A percentile compares a stretch with the other conserved stretches of the same genome.
These are phyloP conservation scores for Hippocampus comes DNA, from an alignment of 2,113 vertebrate genomes.

Conservation along the genomic window DNA sequence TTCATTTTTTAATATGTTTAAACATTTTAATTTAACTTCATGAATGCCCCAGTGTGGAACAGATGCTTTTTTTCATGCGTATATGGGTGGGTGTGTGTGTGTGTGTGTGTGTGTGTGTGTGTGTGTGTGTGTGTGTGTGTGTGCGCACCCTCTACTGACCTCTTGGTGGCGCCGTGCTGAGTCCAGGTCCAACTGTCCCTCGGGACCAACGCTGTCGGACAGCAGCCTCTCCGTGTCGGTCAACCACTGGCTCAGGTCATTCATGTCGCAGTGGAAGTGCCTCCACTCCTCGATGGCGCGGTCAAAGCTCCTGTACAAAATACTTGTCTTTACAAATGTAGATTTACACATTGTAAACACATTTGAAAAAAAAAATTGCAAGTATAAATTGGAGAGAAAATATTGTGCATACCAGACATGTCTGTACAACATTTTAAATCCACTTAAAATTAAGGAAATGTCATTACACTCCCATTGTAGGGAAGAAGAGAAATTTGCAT, in stretches of 20 bases:
- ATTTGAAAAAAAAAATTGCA: too few species aligned
- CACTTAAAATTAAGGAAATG: background rate
- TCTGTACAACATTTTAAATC: too few species aligned
- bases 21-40: too few species aligned
- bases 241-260: conserved; percentile 86
- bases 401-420: too few species aligned
- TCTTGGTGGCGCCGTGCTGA: conserved; percentile 75
- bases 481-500: background rate
- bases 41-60: too few species aligned
- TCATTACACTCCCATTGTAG: background rate
- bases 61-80: too few species aligned
- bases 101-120: too few species aligned
- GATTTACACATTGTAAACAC: too few species aligned
- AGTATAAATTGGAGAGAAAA: too few species aligned
- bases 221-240: conserved; percentile 78
- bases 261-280: conserved; percentile 87
- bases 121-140: too few species aligned
- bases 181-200: conserved; percentile 77
- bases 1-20: too few species aligned
- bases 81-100: too few species aligned
- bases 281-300: conserved; percentile 83
- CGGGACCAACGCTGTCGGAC: conserved; percentile 62
- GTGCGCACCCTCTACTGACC: conserved; percentile 66
- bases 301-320: conserved; percentile 78
- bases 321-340: background rate